Base-by-base conservation (phyloP, 2,888 invertebrate species). In the Isoperla grammatica region DNA sequence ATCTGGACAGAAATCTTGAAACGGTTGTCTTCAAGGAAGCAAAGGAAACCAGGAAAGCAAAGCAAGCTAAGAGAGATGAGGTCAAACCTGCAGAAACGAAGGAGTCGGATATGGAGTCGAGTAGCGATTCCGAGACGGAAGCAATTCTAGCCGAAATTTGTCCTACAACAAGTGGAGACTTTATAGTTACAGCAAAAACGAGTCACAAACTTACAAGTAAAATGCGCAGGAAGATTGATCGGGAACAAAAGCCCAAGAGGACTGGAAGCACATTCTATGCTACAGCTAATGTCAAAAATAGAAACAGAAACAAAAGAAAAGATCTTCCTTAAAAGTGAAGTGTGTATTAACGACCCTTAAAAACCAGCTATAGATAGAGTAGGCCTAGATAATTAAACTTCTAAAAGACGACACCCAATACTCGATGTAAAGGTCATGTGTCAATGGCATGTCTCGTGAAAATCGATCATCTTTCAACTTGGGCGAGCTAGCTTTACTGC, bases 221-320 rank as follows among this genome's bases (percentile, higher is more conserved):
- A 74, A 83, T 90, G 70, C 81, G 84, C 65, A 81, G 93, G 66
- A 86, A 88, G 0, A 66, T 84, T 2, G 90, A 91, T 63, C 79
- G 92, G 66, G 81, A 85, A 11, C 82, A 81, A 65, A 89, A 87
- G 67, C 80, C 89, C 11, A 89, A 86, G 71, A 92, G 90, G 71
- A 84, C 89, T 61, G 93, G 93, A 67, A 90, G 88, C 73, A 89
- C 93, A 75, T 93, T 93, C 72, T 93, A 93, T 74, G 91, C 91
- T 80, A 84, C 87, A 29, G 80, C 88, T 9, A 93, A 94, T 78
- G 93, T 93, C 56, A 93, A 93, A 73, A 93, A 93, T 74, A 84
- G 86, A 67, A 91, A 90, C 75, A 83, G 88, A 65, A 82, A 83
- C 71, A 86, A 85, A 71, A 88, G 83, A 68, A 80, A 75, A 67